Percentiles rank a stretch among this genome's conserved stretches.
Conservation (phyloP, 2,113 vertebrate species). For the Neogale vison region DNA sequence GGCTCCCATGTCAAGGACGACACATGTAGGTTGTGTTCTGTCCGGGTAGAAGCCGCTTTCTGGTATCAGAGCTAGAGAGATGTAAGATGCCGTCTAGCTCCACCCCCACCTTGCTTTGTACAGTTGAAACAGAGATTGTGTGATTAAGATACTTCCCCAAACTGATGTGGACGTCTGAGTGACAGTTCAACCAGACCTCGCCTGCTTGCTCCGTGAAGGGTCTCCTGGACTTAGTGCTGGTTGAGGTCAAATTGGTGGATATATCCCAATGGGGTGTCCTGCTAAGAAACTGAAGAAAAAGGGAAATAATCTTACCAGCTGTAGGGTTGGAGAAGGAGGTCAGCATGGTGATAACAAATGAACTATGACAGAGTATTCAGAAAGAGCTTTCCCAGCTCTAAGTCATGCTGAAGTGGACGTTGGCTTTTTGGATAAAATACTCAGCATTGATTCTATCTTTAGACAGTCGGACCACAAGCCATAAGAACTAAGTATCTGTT, state of each 20-base stretch:
- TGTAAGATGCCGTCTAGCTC: background rate
- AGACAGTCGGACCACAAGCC: background rate
- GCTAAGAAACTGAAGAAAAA: background rate
- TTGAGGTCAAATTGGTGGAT: background rate
- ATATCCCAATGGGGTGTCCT: background rate
- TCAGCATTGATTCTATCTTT: background rate
- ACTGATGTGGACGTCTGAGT: background rate
- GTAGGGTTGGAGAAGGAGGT: background rate
- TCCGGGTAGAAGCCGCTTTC: background rate
- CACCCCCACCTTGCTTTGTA: too few species aligned
- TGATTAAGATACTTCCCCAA: background rate
- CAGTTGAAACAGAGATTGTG: background rate
- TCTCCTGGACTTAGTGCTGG: background rate
- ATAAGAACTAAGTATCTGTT: background rate
- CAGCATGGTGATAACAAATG: accelerated
- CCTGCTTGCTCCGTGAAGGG: background rate
- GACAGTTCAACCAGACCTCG: background rate
- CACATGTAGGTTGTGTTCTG: accelerated
- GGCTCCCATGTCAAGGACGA: background rate
- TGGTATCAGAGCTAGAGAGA: background rate
- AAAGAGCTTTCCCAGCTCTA: background rate
- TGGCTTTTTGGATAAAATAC: background rate
- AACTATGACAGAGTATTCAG: background rate
- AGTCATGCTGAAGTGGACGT: background rate
- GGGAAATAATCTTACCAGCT: background rate